Conservation (phyloP, 2,113 vertebrate genomes). For the Saccopteryx leptura region DNA sequence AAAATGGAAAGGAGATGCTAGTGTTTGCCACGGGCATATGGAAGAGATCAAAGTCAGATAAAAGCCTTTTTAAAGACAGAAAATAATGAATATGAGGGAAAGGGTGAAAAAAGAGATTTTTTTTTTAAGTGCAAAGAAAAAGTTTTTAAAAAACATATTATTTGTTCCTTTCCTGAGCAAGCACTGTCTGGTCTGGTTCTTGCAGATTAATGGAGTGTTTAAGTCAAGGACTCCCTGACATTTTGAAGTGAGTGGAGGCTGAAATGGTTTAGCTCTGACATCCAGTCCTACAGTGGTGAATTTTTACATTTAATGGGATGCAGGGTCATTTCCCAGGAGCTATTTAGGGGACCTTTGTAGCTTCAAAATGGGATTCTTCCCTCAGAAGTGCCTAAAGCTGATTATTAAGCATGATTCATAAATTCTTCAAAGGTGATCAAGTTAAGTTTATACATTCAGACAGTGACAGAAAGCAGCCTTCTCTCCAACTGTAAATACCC, state of each 20-base stretch:
- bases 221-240: conserved; percentile 78
- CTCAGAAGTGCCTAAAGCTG: conserved; percentile 93
- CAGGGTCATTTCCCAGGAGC: conserved; percentile 93
- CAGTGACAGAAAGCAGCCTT: conserved; percentile 83
- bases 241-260: conserved; percentile 83
- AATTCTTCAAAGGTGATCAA: conserved; percentile 93
- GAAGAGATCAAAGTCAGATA: conserved; percentile 89
- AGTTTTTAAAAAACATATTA: conserved; percentile 63
- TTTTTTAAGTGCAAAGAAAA: conserved; percentile 72
- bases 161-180: conserved; percentile 34
- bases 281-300: conserved; percentile 77
- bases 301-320: conserved; percentile 89
- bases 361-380: conserved; percentile 91
- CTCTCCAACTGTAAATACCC: conserved; percentile 81
- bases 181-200: conserved; percentile 72
- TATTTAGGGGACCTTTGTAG: conserved; percentile 94
- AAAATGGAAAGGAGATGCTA: conserved; percentile 78
- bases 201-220: conserved; percentile 83
- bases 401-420: conserved; percentile 95
- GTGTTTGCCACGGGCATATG: conserved; percentile 86
- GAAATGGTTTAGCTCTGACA: conserved; percentile 87
- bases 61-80: conserved; percentile 78
- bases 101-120: conserved; percentile 3
- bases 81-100: conserved; percentile 84
- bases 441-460: conserved; percentile 91